Conservation (phyloP, 2,113 vertebrate species). For the Heterochromis multidens region DNA sequence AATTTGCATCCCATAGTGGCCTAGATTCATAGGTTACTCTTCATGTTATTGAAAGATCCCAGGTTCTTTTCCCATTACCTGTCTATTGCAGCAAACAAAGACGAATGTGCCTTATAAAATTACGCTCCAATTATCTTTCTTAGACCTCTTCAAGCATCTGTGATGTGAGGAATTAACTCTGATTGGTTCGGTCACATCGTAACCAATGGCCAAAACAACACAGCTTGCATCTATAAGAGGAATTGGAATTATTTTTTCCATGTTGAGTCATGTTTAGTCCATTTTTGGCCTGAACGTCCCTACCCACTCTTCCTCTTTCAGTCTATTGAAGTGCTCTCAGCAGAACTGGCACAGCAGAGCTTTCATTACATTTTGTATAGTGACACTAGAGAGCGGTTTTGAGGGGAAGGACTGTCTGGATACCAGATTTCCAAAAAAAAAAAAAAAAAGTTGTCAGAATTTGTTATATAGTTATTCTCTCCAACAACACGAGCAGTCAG, state of each 20-base stretch:
- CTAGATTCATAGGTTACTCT: not conserved
- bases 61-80: not conserved
- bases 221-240: not conserved
- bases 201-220: not conserved
- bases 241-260: not conserved
- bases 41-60: not conserved
- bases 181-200: not conserved
- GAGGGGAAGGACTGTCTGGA: slow-evolving; percentile 24
- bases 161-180: not conserved
- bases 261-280: not conserved
- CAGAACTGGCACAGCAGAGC: slow-evolving; percentile 36
- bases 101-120: not conserved
- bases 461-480: not conserved
- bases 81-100: not conserved
- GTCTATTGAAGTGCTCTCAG: slow-evolving; percentile 31
- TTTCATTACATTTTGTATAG: slow-evolving; percentile 43
- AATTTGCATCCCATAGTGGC: not conserved
- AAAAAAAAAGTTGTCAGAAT: not conserved
- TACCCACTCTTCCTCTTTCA: not conserved
- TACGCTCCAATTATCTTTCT: not conserved
- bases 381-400: slow-evolving; percentile 32
- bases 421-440: slow-evolving; percentile 10
- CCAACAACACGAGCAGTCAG: not conserved
- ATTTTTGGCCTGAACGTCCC: slow-evolving; percentile 5
- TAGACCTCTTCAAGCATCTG: not conserved